Conservation (phyloP, 2,113 vertebrate genomes). For the Atherinomorus stipes region DNA sequence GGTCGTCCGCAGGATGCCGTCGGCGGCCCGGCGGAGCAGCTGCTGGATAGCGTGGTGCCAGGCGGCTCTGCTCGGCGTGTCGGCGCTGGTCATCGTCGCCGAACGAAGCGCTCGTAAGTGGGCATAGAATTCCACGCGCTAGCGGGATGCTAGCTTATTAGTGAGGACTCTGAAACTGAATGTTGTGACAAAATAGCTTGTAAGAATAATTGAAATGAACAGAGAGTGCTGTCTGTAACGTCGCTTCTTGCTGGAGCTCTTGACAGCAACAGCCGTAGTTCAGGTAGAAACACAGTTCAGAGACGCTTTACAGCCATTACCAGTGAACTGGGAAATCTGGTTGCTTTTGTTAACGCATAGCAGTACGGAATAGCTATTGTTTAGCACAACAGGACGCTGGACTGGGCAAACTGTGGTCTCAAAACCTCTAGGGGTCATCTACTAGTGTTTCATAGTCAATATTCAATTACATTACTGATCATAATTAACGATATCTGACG, state of each 20-base stretch:
- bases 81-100: conserved; percentile 82
- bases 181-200: neutral
- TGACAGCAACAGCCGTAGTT: conserved; percentile 3
- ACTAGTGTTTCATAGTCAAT: conserved; percentile 1
- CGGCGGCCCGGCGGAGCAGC: conserved; percentile 71
- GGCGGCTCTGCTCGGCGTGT: conserved; percentile 78
- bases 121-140: conserved; percentile 10
- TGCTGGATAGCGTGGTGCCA: conserved; percentile 84
- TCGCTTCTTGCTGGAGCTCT: conserved; percentile 24
- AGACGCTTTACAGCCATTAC: neutral
- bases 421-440: conserved; percentile 18
- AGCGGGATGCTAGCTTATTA: neutral
- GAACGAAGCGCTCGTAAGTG: conserved; percentile 85
- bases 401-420: neutral
- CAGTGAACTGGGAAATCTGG: conserved; percentile 2
- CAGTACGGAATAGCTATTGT: neutral
- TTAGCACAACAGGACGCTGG: neutral
- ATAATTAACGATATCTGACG: neutral
- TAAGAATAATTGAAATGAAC: neutral
- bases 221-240: conserved; percentile 21
- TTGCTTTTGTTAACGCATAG: conserved; percentile 2
- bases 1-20: conserved; percentile 72
- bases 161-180: neutral
- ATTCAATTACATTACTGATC: neutral
- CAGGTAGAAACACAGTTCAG: conserved; percentile 1